Conservation (phyloP, 2,888 invertebrate species). For the Hydrotaea diabolus region DNA sequence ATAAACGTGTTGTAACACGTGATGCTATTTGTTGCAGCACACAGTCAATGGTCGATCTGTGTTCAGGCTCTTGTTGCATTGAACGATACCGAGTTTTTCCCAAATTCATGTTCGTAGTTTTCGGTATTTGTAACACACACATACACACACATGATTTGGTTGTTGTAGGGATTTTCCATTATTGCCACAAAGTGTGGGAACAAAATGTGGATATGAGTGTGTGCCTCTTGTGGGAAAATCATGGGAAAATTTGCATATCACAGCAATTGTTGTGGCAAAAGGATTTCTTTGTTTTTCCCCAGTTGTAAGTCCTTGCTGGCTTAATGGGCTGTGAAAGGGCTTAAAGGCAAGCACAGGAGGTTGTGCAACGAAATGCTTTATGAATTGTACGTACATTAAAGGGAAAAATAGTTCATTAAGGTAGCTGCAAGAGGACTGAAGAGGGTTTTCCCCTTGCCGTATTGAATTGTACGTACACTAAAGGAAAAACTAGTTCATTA, state of each 20-base stretch:
- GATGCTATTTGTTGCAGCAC: constrained; percentile 46
- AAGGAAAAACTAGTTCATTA: too few relatives aligned
- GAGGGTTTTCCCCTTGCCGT: too few relatives aligned
- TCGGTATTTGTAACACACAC: constrained; percentile 25
- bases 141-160: not conserved
- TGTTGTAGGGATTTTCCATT: constrained; percentile 30
- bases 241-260: constrained; percentile 55
- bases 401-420: too few relatives aligned
- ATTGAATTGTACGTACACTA: too few relatives aligned
- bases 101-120: not conserved
- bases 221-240: not conserved
- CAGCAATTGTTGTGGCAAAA: not conserved
- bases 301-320: not conserved
- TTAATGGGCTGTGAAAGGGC: not conserved
- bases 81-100: not conserved
- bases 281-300: not conserved
- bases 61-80: constrained; percentile 1
- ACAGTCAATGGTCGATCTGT: not conserved
- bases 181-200: constrained; percentile 57
- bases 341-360: not conserved
- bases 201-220: too few relatives aligned
- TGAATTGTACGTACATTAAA: too few relatives aligned
- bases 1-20: constrained; percentile 74
- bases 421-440: too few relatives aligned
- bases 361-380: too few relatives aligned